Evolutionary conservation across 2,797 vertebrate genomes (phyloP).

Genomic region (Echeneis naucrates): DNA sequence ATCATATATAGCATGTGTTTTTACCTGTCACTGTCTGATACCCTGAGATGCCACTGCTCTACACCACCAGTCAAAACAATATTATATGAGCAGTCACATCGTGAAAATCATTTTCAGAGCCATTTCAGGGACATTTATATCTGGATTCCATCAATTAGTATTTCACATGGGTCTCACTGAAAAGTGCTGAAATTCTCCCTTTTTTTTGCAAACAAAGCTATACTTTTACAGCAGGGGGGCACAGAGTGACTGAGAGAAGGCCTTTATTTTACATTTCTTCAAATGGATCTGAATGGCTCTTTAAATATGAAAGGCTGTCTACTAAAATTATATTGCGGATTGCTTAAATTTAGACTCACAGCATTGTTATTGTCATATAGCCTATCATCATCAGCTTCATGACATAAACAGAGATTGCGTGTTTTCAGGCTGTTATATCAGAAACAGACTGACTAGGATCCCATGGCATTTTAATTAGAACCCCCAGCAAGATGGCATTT

Average conservation of each 20-base stretch:
- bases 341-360: background rate
- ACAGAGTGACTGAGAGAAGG: constrained; percentile 2
- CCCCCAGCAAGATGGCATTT: background rate
- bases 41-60: constrained; percentile 34
- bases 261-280: constrained; percentile 13
- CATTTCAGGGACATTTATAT: constrained; percentile 47
- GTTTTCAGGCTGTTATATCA: too few relatives aligned
- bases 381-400: background rate
- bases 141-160: constrained; percentile 60
- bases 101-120: constrained; percentile 54
- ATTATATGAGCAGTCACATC: constrained; percentile 62
- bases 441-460: too few relatives aligned
- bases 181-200: constrained; percentile 35
- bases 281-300: constrained; percentile 7
- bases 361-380: background rate
- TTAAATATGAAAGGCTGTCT: constrained; percentile 4
- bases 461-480: background rate
- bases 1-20: constrained; percentile 80
- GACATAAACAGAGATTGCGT: too few relatives aligned
- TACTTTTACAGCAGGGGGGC: background rate
- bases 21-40: constrained; percentile 76
- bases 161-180: constrained; percentile 33
- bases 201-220: constrained; percentile 29
- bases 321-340: background rate
- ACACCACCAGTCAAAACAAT: constrained; percentile 65